These are phyloP conservation scores for Eurystomus glaucurus DNA, from an alignment of 2,797 vertebrate genomes.

Conservation along the genomic window DNA sequence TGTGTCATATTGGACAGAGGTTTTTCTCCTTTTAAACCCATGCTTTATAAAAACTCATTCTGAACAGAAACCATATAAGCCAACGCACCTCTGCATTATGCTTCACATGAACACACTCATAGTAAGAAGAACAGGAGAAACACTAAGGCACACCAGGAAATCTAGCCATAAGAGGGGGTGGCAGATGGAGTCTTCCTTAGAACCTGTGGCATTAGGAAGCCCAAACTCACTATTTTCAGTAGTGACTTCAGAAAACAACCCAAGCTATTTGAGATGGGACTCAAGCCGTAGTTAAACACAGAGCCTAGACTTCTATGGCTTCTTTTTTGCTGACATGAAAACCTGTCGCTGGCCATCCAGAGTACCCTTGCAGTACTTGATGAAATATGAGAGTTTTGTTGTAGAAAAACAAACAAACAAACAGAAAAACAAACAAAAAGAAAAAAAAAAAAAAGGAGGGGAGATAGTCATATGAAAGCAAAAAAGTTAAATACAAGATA, in stretches of 20 bases:
- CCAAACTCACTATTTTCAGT: neutral
- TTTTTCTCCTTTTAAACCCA: neutral
- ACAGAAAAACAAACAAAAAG: too few species aligned
- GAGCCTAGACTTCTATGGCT: neutral
- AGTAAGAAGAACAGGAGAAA: neutral
- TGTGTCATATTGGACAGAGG: neutral
- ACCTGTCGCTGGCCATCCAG: neutral
- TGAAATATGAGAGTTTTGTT: neutral
- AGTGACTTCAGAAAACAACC: neutral
- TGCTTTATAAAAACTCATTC: neutral
- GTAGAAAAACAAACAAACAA: too few species aligned
- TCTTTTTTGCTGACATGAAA: neutral
- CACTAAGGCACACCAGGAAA: neutral
- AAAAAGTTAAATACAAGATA: neutral
- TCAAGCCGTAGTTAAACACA: neutral
- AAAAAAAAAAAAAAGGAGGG: neutral
- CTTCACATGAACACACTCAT: neutral
- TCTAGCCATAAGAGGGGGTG: accelerated
- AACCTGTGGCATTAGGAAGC: neutral
- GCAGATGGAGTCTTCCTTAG: neutral
- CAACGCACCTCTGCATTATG: neutral
- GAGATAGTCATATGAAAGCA: neutral
- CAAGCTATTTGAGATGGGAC: neutral
- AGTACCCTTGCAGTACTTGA: neutral
- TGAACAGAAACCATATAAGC: neutral